Evolutionary conservation across 2,888 invertebrate species (phyloP), one percentile per base, ranked within the genome.

Genomic region (Ectemnius continuus): DNA sequence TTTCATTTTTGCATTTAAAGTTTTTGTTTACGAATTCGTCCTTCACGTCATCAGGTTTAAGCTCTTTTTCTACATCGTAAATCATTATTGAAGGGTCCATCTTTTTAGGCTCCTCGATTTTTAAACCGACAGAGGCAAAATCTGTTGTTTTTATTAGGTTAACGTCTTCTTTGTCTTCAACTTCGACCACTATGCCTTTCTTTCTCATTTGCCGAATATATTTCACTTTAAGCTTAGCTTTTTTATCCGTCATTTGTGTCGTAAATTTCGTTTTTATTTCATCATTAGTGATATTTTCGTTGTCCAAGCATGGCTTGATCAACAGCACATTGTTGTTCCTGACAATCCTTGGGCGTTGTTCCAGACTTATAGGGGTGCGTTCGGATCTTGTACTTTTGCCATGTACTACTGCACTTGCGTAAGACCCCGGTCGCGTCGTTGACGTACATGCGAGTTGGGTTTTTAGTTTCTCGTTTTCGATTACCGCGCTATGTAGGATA

Each of bases 21-120:
- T 64, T 64, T 26, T 66, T 58, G 0, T 13, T 3, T 5, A 57
- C 16, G 0, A 66, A 45, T 8, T 66, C 45, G 4, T 46, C 47
- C 23, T 23, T 57, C 6, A 66, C 2, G 2, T 66, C 66, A 14
- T 59, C 59, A 0, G 23, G 4, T 11, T 28, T 57, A 14, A 47
- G 11, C 0, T 66, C 58, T n/a, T 59, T 66, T 13, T 66, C 66
- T 0, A 66, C 66, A 14, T 66, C 59, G 20, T 58, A 66, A 3
- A 66, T 66, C 6, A 66, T 46, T 14, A 66, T 66, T 2, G 36
- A 52, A 0, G 66, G 66, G 47, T 46, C 20, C 18, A 58, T 4
- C 48, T 67, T 67, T 14, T 57, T 59, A 0, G 67, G 67, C 4
- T 60, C 16, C 18, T 67, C 48, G 1, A 48, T 11, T 52, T 60